Conservation (phyloP, 2,113 vertebrate genomes). For the Brevimyrus niger region DNA sequence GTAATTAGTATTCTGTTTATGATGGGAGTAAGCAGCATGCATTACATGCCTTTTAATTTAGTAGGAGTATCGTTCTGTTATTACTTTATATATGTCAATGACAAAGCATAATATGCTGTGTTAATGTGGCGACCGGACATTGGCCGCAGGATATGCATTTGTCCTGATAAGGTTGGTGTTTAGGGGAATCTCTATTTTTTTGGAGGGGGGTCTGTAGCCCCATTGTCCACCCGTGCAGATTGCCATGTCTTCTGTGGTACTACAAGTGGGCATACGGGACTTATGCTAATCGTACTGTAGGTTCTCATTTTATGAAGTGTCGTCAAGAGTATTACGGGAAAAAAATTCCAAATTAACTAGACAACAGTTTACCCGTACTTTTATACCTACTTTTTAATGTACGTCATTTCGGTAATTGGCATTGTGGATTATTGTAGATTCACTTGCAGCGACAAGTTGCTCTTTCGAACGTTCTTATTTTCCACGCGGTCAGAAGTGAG, state of each 20-base stretch:
- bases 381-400: background rate
- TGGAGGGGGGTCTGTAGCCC: background rate
- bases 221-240: background rate
- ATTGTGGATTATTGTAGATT: background rate
- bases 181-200: background rate
- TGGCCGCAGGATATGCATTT: background rate
- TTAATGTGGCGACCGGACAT: background rate
- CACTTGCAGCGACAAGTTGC: background rate
- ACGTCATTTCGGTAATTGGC: background rate
- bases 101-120: background rate
- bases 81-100: background rate
- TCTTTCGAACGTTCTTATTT: background rate
- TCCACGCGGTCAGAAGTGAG: background rate
- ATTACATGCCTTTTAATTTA: background rate
- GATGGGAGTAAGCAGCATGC: background rate
- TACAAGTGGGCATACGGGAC: background rate
- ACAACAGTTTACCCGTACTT: background rate
- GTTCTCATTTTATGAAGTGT: background rate
- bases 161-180: background rate
- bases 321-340: background rate
- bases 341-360: background rate
- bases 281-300: background rate
- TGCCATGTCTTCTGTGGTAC: background rate
- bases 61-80: background rate
- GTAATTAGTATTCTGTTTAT: background rate